These are phyloP conservation scores for Leuctra nigra DNA, from an alignment of 2,888 invertebrate genomes.

Conservation along the genomic window DNA sequence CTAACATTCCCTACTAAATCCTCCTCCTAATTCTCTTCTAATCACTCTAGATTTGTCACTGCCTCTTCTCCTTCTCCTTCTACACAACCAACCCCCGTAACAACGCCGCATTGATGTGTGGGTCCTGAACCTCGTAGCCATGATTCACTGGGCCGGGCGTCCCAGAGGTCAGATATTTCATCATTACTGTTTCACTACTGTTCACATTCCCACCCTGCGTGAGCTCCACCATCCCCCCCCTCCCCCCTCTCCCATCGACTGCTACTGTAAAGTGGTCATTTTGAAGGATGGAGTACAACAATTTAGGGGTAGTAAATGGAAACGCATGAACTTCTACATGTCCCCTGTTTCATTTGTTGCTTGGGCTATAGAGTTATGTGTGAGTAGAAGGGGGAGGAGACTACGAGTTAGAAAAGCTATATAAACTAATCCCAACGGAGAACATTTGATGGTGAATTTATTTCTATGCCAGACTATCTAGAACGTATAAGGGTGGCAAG, in stretches of 20 bases:
- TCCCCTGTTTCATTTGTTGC: slow-evolving; percentile 28
- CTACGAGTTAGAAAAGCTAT: slow-evolving; percentile 5
- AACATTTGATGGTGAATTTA: slow-evolving; percentile 2
- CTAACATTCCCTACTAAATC: no score
- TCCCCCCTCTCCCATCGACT: slow-evolving; percentile 26
- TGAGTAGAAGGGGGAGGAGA: not conserved
- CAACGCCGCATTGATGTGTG: slow-evolving; percentile 25
- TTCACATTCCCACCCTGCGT: slow-evolving; percentile 28
- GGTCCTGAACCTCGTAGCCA: slow-evolving; percentile 34
- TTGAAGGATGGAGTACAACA: slow-evolving; percentile 36
- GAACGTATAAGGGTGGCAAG: not conserved
- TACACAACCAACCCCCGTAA: not conserved
- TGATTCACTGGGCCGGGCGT: slow-evolving; percentile 41
- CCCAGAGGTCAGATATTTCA: slow-evolving; percentile 46
- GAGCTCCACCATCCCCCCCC: slow-evolving; percentile 7
- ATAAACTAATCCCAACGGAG: slow-evolving; percentile 1
- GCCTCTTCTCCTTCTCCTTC: no score
- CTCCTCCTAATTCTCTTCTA: no score
- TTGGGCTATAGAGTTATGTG: slow-evolving; percentile 14
- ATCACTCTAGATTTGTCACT: no score
- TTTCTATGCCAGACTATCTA: not conserved
- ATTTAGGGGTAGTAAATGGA: slow-evolving; percentile 28
- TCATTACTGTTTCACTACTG: slow-evolving; percentile 39
- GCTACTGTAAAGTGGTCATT: slow-evolving; percentile 47
- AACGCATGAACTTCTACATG: slow-evolving; percentile 27